Percentiles rank a stretch among this genome's conserved stretches.
phyloP scores from a whole-genome alignment of 2,888 invertebrate genomes.

The Cyclophora punctaria region DNA sequence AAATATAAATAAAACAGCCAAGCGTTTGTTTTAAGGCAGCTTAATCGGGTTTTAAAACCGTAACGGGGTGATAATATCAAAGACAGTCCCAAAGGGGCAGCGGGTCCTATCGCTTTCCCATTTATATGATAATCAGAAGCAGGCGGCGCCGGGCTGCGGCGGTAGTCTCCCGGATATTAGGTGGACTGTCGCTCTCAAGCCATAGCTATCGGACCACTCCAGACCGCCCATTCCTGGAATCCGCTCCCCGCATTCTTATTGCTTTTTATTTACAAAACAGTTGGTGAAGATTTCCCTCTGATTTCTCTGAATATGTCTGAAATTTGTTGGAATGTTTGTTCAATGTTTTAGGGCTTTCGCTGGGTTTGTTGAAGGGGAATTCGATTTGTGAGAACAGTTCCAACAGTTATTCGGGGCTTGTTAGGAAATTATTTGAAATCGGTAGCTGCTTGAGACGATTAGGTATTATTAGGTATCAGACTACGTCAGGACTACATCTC shows the following conservation, averaged over 20 bases:
- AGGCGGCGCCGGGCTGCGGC: conserved; percentile 10
- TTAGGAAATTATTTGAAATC: too few species aligned
- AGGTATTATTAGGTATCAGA: too few species aligned
- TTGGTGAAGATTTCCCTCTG: neutral
- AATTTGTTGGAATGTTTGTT: neutral
- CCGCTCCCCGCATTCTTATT: neutral
- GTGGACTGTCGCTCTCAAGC: conserved; percentile 15
- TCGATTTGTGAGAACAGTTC: too few species aligned
- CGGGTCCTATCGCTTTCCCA: conserved; percentile 29
- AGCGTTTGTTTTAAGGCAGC: neutral
- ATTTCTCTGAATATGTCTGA: conserved; percentile 2
- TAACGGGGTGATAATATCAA: conserved; percentile 15
- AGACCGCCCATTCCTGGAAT: conserved; percentile 4
- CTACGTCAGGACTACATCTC: too few species aligned
- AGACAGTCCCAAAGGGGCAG: conserved; percentile 13
- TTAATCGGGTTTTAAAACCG: conserved; percentile 14
- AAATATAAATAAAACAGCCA: neutral
- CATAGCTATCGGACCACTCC: conserved; percentile 11
- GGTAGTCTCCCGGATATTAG: conserved; percentile 31
- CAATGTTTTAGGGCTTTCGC: neutral
- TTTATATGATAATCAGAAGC: conserved; percentile 42
- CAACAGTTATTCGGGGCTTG: too few species aligned
- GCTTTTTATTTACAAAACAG: conserved; percentile 1
- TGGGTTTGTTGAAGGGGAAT: too few species aligned
- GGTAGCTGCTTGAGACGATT: too few species aligned